These are phyloP conservation scores for Drosophila gaucha DNA, from an alignment of 2,888 invertebrate genomes.

Conservation along the genomic window DNA sequence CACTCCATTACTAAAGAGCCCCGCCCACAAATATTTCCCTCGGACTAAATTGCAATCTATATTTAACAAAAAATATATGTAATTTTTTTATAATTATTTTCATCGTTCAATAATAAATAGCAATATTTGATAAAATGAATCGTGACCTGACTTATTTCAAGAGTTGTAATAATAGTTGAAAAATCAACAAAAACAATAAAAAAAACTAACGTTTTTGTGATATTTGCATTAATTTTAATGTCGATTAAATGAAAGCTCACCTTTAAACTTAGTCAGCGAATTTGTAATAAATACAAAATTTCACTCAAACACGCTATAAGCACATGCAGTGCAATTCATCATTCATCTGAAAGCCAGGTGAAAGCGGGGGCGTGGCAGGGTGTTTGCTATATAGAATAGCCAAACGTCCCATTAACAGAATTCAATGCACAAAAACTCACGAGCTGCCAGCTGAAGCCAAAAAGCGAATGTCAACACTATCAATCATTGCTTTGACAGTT, in stretches of 20 bases:
- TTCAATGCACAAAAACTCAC: constrained; percentile 73
- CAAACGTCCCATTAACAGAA: constrained; percentile 75
- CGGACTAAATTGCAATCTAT: constrained; percentile 2
- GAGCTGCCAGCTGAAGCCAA: constrained; percentile 63
- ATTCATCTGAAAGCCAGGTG: constrained; percentile 44
- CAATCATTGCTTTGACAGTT: constrained; percentile 81
- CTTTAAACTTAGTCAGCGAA: constrained; percentile 57
- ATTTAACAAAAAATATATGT: not conserved
- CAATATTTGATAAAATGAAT: not conserved
- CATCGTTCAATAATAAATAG: not conserved
- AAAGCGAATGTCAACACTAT: constrained; percentile 80
- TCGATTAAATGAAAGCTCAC: constrained; percentile 30
- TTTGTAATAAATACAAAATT: constrained; percentile 66
- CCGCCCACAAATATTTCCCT: not conserved
- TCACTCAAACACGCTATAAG: constrained; percentile 43
- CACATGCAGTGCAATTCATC: constrained; percentile 72
- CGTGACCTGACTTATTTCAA: not conserved
- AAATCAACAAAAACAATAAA: not conserved
- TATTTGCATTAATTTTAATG: constrained; percentile 1
- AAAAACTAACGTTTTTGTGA: not conserved
- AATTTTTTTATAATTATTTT: not conserved
- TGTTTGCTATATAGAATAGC: constrained; percentile 24
- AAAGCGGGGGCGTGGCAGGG: not conserved
- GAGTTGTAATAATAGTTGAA: not conserved
- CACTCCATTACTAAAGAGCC: too few species aligned